Percentiles rank a stretch among this genome's conserved stretches.
Evolutionary conservation across 2,888 invertebrate genomes (phyloP).

Genomic region (Meandrusa payeni): DNA sequence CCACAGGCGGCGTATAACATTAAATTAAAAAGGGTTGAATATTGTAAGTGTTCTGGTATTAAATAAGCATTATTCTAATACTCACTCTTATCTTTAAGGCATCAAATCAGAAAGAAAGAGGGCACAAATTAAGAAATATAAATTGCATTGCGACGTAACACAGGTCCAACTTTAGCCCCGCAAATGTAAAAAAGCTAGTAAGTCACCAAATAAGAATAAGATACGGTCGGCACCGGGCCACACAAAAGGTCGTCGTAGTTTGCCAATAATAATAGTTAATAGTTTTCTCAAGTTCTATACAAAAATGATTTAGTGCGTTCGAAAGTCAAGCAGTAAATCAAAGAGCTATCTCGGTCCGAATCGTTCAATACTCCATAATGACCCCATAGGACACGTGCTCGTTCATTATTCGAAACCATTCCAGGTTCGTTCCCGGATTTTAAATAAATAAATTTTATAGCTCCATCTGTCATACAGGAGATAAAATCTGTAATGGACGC

Average conservation of each 20-base stretch:
- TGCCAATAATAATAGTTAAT: slow-evolving; percentile 76
- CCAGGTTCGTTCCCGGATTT: slow-evolving; percentile 53
- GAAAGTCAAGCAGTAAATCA: slow-evolving; percentile 77
- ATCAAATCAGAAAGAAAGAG: no score
- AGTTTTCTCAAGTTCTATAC: slow-evolving; percentile 76
- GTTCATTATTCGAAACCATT: slow-evolving; percentile 70
- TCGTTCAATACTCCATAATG: slow-evolving; percentile 60
- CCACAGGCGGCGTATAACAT: no score
- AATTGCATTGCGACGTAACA: no score
- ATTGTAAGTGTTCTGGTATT: no score
- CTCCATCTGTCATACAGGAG: slow-evolving; percentile 73
- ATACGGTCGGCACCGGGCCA: slow-evolving; percentile 41
- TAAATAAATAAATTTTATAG: slow-evolving; percentile 75
- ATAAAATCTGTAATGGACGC: slow-evolving; percentile 66
- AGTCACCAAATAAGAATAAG: slow-evolving; percentile 56
- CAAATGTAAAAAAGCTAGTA: slow-evolving; percentile 57
- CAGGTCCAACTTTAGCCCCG: slow-evolving; percentile 54
- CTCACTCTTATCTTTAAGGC: no score
- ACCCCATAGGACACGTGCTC: slow-evolving; percentile 65
- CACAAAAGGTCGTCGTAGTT: slow-evolving; percentile 64
- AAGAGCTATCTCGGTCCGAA: slow-evolving; percentile 55
- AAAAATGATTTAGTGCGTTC: slow-evolving; percentile 74
- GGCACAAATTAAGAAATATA: no score
- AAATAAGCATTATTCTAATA: no score
- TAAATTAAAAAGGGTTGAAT: no score